Evolutionary conservation across 2,797 vertebrate species (phyloP).

Genomic region (Iguana delicatissima): DNA sequence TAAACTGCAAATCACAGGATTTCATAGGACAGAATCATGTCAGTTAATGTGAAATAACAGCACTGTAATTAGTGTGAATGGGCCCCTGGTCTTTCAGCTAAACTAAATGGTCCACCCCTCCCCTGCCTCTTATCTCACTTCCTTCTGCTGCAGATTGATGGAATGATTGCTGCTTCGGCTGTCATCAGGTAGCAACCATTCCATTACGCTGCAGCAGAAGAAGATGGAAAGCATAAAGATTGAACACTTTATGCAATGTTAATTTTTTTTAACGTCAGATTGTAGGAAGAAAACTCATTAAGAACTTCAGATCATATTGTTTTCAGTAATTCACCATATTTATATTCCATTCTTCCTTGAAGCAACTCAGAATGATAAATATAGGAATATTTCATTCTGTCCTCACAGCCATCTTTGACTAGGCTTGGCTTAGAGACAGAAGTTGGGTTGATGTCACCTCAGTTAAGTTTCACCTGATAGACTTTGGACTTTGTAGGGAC

Average conservation of each 20-base stretch:
- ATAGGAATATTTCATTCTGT: too few species aligned
- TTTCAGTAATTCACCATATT: background rate
- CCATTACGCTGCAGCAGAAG: background rate
- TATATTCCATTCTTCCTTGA: background rate
- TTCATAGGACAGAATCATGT: too few species aligned
- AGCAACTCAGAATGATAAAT: background rate
- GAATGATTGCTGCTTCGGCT: background rate
- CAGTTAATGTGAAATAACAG: too few species aligned
- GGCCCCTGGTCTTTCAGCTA: background rate
- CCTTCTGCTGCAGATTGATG: background rate
- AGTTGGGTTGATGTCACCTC: too few species aligned
- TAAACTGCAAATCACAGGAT: too few species aligned
- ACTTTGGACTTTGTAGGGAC: background rate
- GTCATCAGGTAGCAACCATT: background rate
- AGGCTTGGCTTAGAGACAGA: background rate
- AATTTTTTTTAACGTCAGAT: background rate
- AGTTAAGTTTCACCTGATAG: background rate
- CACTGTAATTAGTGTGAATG: background rate
- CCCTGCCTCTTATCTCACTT: background rate
- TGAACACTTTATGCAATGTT: too few species aligned
- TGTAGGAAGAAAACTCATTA: background rate
- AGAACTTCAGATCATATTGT: background rate
- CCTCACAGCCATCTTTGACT: background rate
- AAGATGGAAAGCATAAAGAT: background rate
- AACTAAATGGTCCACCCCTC: background rate